Evolutionary conservation across 1,140 invertebrate genomes (phyloP).

Genomic region (Plutomurus gul): DNA sequence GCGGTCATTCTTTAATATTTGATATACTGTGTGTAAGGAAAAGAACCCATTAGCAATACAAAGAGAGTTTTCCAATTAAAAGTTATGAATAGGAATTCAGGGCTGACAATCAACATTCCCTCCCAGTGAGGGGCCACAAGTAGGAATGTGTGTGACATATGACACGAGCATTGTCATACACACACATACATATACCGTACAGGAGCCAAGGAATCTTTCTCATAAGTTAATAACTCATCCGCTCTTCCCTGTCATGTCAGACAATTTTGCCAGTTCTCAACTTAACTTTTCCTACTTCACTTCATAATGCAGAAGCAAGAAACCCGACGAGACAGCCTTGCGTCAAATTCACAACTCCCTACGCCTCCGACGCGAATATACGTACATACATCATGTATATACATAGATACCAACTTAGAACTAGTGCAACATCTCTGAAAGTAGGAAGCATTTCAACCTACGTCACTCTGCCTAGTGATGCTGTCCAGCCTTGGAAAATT

Average conservation of each 20-base stretch:
- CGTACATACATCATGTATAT: no score
- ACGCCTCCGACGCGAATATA: no score
- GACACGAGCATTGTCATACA: not conserved
- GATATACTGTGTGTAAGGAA: no score
- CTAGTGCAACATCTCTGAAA: not conserved
- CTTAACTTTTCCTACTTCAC: no score
- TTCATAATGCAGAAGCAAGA: no score
- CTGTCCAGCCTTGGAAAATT: conserved; percentile 13
- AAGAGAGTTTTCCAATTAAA: conserved; percentile 19
- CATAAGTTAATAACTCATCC: conserved; percentile 21
- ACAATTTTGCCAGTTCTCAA: not conserved
- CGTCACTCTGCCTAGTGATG: conserved; percentile 4
- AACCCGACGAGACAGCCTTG: no score
- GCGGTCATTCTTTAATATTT: not conserved
- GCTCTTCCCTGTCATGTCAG: not conserved
- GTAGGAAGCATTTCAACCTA: not conserved
- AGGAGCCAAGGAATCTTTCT: conserved; percentile 4
- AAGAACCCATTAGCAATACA: conserved; percentile 9
- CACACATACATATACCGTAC: not conserved
- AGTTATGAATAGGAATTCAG: conserved; percentile 24
- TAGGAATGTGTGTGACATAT: conserved; percentile 11
- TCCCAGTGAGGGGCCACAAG: not conserved
- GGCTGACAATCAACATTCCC: not conserved
- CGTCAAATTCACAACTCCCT: no score
- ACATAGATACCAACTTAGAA: not conserved